Base-by-base conservation (phyloP, 2,113 vertebrate genomes). In the Bungarus multicinctus region DNA sequence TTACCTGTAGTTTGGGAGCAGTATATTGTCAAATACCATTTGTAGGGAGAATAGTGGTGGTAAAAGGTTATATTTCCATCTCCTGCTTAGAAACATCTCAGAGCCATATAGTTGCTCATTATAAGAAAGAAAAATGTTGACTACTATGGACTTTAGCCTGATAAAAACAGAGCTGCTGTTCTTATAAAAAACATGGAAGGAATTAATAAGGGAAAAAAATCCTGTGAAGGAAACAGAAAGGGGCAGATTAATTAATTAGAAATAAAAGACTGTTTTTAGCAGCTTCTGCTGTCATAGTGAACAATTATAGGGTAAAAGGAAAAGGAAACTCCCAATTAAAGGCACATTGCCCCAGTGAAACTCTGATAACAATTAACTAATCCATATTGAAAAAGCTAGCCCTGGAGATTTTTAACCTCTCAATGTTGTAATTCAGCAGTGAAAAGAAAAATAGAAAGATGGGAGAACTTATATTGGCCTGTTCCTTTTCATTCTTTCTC, bases 401-500 rank as follows among this genome's bases (percentile, higher is more conserved):
- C 6, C 25, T 89, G 23, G 18, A 89, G 11, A 53, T 88, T 93
- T 58, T 54, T 92, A 25, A 91, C 25, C 91, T 69, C 52, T 54
- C 54, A 86, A 94, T 94, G 34, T 89, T 96, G 34, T 93, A 91
- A 23, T 90, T 95, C 4, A 85, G 18, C 47, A 94, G 47, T 27
- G 69, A 25, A 92, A 94, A 39, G 57, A 92, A 54, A 91, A 93
- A 81, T 3, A 11, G 0, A 69, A 54, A 94, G 50, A 53, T 90
- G 60, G 53, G 91, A 6, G 47, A 30, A 50, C 14, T n/a, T 87
- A 53, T 16, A 50, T n/a, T 87, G 30, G 47, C 27, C 47, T 50
- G 91, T 94, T 50, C n/a, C 95, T 0, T 0, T 93, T 25, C 93
- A 0, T 18, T 0, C 91, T 95, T 89, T 93, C 53, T 93, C 89